Percentiles rank a stretch among this genome's conserved stretches.
Evolutionary conservation across 2,888 invertebrate genomes (phyloP).

Genomic region (Molorchus minor): DNA sequence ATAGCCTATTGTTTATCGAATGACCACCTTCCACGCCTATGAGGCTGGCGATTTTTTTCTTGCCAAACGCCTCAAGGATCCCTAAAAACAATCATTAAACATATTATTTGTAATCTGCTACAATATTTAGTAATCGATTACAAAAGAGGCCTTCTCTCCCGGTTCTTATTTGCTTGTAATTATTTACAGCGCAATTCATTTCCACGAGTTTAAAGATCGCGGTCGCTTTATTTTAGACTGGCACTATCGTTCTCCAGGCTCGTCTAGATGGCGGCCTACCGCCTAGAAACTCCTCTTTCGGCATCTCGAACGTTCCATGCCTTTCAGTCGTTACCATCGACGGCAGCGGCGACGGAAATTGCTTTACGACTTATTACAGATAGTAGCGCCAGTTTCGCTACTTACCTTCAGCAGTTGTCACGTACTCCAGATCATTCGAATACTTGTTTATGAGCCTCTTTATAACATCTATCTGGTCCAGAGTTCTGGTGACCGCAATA

Average conservation of each 20-base stretch:
- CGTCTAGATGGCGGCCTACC: too few species aligned
- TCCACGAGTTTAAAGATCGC: background rate
- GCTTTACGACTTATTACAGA: too few species aligned
- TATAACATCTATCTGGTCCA: slow-evolving; percentile 72
- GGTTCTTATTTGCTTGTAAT: background rate
- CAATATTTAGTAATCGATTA: background rate
- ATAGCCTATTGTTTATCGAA: slow-evolving; percentile 68
- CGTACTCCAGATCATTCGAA: slow-evolving; percentile 59
- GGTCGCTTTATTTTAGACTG: background rate
- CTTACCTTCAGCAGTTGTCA: slow-evolving; percentile 58
- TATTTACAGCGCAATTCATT: background rate
- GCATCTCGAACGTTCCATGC: too few species aligned
- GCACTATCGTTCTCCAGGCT: background rate
- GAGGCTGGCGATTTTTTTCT: slow-evolving; percentile 67
- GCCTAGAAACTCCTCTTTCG: too few species aligned
- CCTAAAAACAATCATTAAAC: slow-evolving; percentile 51
- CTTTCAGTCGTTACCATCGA: too few species aligned
- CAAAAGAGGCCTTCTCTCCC: too few species aligned
- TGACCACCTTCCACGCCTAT: slow-evolving; percentile 72
- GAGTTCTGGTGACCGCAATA: slow-evolving; percentile 66
- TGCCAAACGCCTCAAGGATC: slow-evolving; percentile 62
- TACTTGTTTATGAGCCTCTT: slow-evolving; percentile 61
- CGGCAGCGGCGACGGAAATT: background rate
- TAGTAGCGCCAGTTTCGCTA: background rate
- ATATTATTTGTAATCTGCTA: background rate